Evolutionary conservation across 2,113 vertebrate genomes (phyloP).

Genomic region (Colius striatus): DNA sequence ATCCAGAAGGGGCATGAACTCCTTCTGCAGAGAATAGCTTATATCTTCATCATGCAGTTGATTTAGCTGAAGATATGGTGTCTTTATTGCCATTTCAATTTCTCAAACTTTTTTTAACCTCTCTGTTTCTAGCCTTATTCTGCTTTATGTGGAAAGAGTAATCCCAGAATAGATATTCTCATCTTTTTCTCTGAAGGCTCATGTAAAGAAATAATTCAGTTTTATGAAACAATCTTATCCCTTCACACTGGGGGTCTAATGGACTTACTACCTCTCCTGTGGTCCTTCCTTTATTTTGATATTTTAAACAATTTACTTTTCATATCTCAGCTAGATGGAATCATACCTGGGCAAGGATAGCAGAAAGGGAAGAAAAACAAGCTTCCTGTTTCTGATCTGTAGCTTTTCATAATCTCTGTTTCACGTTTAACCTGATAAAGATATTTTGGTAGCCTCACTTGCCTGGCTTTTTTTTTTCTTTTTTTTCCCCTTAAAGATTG

Average conservation of each 20-base stretch:
- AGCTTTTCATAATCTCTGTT: neutral
- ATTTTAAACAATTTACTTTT: slow-evolving; percentile 2
- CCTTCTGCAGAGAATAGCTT: neutral
- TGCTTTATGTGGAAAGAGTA: neutral
- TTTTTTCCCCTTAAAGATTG: neutral
- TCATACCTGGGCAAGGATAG: neutral
- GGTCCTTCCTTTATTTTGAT: neutral
- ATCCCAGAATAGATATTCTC: neutral
- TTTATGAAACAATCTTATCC: neutral
- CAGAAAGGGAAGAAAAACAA: neutral
- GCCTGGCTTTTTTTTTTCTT: neutral
- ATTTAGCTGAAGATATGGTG: neutral
- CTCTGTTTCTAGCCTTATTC: neutral
- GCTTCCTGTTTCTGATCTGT: neutral
- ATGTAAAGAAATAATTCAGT: neutral
- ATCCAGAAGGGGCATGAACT: neutral
- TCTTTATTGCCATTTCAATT: neutral
- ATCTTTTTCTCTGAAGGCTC: neutral
- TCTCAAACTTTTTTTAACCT: neutral
- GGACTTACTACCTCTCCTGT: neutral
- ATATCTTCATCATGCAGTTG: neutral
- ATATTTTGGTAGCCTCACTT: neutral
- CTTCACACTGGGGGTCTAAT: neutral
- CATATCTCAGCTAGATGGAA: neutral
- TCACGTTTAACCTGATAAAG: neutral